Conservation (phyloP, 2,888 invertebrate genomes). For the Tipula lateralis region DNA sequence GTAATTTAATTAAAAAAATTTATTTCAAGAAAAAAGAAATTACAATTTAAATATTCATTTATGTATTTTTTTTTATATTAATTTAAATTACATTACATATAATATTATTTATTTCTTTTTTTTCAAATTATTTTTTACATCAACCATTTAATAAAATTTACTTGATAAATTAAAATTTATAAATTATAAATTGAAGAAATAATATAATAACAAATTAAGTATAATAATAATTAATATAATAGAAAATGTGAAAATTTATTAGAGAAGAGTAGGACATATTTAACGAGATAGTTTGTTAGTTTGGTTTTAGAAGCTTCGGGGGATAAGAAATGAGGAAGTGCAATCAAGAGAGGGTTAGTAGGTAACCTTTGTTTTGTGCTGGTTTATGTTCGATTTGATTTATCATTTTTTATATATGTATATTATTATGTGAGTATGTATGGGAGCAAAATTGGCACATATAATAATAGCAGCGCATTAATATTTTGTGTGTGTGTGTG, state of each 20-base stretch:
- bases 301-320: background rate
- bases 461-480: background rate
- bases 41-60: background rate
- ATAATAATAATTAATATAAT: background rate
- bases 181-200: background rate
- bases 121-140: background rate
- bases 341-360: background rate
- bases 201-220: background rate
- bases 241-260: background rate
- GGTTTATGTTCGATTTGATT: background rate
- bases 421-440: too few species aligned
- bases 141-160: conserved; percentile 11
- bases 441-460: background rate
- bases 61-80: background rate
- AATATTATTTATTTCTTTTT: background rate
- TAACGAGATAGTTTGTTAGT: background rate
- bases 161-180: background rate
- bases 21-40: background rate
- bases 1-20: background rate
- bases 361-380: background rate
- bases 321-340: background rate
- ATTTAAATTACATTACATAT: conserved; percentile 24
- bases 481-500: background rate
- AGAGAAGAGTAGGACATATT: background rate
- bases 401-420: background rate